Conservation (phyloP, 2,113 vertebrate species). For the Neopipo cinnamomea region DNA sequence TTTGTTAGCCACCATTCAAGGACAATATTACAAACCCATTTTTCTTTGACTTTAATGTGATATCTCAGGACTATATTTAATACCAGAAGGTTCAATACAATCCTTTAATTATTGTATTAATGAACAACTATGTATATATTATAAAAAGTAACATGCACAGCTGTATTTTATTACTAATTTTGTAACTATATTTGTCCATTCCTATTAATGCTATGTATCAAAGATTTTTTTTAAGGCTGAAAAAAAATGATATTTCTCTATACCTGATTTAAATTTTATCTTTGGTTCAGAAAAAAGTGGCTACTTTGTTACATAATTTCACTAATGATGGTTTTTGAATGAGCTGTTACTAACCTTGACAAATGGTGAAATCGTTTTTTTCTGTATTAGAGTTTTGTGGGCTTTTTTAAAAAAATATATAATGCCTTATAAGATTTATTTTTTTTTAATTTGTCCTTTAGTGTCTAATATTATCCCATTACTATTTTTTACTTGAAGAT, state of each 20-base stretch:
- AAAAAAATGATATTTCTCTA: neutral
- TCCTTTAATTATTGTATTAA: neutral
- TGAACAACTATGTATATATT: neutral
- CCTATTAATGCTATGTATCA: neutral
- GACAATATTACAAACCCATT: neutral
- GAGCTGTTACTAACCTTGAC: neutral
- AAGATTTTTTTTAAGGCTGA: rapidly evolving
- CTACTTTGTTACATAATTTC: neutral
- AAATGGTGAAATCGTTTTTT: neutral
- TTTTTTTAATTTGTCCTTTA: neutral
- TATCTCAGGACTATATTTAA: neutral
- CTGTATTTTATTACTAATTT: neutral
- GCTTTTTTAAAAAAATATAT: neutral
- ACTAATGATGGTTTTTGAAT: neutral
- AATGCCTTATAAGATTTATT: neutral
- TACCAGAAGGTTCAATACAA: neutral
- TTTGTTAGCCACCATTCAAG: neutral
- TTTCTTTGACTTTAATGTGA: neutral
- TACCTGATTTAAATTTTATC: neutral
- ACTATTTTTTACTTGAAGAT: neutral
- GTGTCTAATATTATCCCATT: neutral
- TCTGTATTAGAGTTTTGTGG: neutral
- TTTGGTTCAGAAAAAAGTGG: neutral
- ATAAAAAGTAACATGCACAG: neutral
- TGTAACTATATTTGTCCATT: neutral